Evolutionary conservation across 2,797 vertebrate genomes (phyloP), one percentile per base, ranked within the genome.

Genomic region (Valencia hispanica): DNA sequence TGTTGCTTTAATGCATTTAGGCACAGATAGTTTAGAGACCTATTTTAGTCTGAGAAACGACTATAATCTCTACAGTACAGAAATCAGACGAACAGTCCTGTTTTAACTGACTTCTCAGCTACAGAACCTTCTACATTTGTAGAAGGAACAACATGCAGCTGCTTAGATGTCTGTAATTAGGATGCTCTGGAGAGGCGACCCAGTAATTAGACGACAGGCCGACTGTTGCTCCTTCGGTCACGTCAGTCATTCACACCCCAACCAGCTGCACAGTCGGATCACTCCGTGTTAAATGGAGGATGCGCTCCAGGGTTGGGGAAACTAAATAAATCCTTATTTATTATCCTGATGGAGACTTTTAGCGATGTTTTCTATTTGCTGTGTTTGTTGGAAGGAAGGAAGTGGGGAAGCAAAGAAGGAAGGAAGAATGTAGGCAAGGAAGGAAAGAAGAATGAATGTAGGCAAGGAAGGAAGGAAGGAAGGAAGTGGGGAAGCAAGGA

Each of bases 161-260:
- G 93, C 81, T 89, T 66, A 57, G 71, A 90, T 70, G 77, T 80
- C 71, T 90, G 77, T 90, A 91, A 94, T 94, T 92, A 90, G 74
- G 75, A 88, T 39, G 68, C 75, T 82, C 79, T 76, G 36, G 77
- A 88, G 77, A 84, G 84, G 81, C 88, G 90, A 88, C 87, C 83
- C 65, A 8, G 88, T 85, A 94, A 94, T 95, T 95, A 94, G 83
- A 86, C 81, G 84, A 90, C 85, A 86, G 78, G 74, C 85, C 82
- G 87, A 83, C 87, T 84, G 82, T 88, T 43, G 88, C 59, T 75
- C 89, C 41, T 79, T 45, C 78, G 72, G 83, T 74, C 63, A 80
- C 84, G 81, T 75, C 85, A 85, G 77, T 90, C 79, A 75, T 75
- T 74, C 70, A 85, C 71, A 87, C 70, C 84, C 75, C 53, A 77